Conservation (phyloP, 1,140 invertebrate species). For the Nephila pilipes region DNA sequence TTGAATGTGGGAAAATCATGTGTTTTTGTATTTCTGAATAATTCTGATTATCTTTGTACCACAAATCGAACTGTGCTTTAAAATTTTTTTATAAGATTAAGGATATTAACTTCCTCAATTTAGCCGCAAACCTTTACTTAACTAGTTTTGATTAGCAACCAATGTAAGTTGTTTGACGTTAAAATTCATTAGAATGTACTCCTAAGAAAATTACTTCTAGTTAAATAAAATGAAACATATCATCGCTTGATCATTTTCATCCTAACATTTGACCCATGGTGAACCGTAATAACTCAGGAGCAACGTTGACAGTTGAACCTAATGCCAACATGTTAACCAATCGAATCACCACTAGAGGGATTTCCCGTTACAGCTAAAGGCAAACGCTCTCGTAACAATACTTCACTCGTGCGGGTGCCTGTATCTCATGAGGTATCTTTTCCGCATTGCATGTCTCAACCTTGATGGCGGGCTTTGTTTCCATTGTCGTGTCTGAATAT, state of each 20-base stretch:
- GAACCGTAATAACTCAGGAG: constrained; percentile 15
- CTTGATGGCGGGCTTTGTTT: not conserved
- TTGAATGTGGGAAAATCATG: too few species aligned
- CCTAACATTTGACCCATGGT: constrained; percentile 11
- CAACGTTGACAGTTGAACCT: constrained; percentile 46
- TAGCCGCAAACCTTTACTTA: too few species aligned
- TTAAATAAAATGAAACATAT: too few species aligned
- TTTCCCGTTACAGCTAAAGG: constrained; percentile 6
- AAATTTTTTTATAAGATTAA: too few species aligned
- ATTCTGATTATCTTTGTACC: too few species aligned
- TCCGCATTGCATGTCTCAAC: not conserved
- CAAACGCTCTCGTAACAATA: constrained; percentile 57
- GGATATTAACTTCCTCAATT: too few species aligned
- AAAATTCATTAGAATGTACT: too few species aligned
- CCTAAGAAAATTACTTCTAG: too few species aligned
- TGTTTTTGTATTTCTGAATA: too few species aligned
- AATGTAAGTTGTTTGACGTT: too few species aligned
- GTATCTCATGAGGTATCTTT: not conserved
- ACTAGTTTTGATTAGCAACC: too few species aligned
- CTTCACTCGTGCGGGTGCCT: constrained; percentile 16
- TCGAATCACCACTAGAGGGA: constrained; percentile 70
- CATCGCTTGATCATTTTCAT: not conserved
- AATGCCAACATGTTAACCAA: constrained; percentile 38
- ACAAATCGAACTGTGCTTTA: too few species aligned
- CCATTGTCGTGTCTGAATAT: not conserved